A percentile compares a stretch with the other conserved stretches of the same genome.
Conservation (phyloP, 2,113 vertebrate species). For the Riparia riparia region DNA sequence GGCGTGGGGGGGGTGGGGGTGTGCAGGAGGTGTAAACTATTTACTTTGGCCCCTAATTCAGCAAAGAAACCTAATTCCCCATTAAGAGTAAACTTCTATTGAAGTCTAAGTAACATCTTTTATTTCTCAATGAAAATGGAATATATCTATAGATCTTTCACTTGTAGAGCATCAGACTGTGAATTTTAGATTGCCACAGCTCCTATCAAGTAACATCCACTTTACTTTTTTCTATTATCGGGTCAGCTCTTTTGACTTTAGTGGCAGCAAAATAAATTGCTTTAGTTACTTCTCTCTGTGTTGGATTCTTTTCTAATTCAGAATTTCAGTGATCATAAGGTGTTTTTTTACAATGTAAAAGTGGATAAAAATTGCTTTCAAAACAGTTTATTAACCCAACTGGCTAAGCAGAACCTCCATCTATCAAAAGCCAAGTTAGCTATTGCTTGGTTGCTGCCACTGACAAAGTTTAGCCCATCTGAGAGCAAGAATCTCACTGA, state of each 20-base stretch:
- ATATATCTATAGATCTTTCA: background rate
- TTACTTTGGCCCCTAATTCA: background rate
- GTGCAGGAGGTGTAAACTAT: fast-evolving
- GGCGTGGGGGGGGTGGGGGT: fast-evolving
- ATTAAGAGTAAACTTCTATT: background rate
- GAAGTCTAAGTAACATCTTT: background rate
- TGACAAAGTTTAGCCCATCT: background rate
- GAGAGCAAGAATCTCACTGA: background rate
- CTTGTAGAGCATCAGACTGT: background rate
- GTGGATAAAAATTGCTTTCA: background rate
- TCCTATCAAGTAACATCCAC: background rate
- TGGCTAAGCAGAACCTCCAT: background rate
- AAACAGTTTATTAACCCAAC: background rate
- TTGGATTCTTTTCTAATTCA: background rate
- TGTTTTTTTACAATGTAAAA: background rate
- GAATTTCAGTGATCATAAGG: background rate
- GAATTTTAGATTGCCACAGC: background rate
- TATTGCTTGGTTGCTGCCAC: background rate
- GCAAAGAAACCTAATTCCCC: background rate
- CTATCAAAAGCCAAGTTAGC: background rate
- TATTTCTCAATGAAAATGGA: background rate
- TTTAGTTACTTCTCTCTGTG: background rate
- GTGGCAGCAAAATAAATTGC: background rate
- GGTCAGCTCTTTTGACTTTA: background rate
- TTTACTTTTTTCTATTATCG: background rate